These are phyloP conservation scores for Brachionichthys hirsutus DNA, from an alignment of 2,113 vertebrate species.

Conservation along the genomic window DNA sequence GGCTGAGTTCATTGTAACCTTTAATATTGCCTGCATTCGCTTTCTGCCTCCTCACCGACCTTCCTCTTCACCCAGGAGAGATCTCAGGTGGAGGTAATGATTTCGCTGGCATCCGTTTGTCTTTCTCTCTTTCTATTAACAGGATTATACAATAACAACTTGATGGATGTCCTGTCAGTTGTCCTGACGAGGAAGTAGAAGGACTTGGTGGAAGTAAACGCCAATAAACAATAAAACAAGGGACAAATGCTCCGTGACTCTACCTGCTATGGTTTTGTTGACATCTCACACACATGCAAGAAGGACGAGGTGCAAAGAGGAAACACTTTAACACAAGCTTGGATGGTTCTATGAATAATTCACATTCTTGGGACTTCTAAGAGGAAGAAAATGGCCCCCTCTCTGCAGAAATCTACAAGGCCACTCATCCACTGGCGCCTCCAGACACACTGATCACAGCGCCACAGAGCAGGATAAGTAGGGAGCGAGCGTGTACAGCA, in stretches of 20 bases:
- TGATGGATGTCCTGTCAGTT: too few relatives aligned
- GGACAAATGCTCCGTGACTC: slow-evolving; percentile 4
- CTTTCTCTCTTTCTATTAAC: too few relatives aligned
- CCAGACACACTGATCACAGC: slow-evolving; percentile 6
- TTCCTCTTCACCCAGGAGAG: too few relatives aligned
- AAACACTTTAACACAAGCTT: slow-evolving; percentile 39
- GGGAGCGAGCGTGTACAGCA: slow-evolving; percentile 26
- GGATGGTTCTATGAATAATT: slow-evolving; percentile 66
- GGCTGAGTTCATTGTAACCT: background rate
- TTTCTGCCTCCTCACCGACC: slow-evolving; percentile 47
- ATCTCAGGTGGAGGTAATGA: too few relatives aligned
- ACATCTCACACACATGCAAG: slow-evolving; percentile 11
- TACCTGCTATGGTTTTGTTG: slow-evolving; percentile 14
- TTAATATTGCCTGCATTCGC: slow-evolving; percentile 8
- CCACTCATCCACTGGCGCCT: background rate
- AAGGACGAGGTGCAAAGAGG: slow-evolving; percentile 34
- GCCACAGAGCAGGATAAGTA: slow-evolving; percentile 28
- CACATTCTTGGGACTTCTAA: slow-evolving; percentile 44
- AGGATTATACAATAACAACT: background rate
- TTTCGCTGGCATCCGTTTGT: too few relatives aligned
- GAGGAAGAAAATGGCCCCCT: slow-evolving; percentile 14
- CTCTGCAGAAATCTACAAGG: background rate
- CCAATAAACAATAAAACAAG: slow-evolving; percentile 20
- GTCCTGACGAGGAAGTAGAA: too few relatives aligned
- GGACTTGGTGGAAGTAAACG: slow-evolving; percentile 8